phyloP scores from a whole-genome alignment of 2,888 invertebrate genomes.

The Stegana nigrithorax region DNA sequence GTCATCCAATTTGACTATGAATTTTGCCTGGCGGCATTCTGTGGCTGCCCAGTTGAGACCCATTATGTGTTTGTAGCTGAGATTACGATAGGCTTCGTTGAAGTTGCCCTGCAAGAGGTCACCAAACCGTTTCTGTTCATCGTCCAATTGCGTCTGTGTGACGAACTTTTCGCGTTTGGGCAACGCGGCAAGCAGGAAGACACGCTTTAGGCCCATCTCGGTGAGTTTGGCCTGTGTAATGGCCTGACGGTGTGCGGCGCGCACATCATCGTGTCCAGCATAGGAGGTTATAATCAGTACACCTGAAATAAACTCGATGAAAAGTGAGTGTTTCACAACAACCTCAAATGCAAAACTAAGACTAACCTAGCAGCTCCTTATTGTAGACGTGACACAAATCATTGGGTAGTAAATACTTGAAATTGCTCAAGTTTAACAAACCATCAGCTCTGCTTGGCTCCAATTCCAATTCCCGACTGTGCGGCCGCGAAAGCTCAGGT shows the following conservation, averaged over 20 bases:
- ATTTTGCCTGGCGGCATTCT: slow-evolving; percentile 73
- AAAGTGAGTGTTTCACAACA: not conserved
- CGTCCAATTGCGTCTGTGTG: slow-evolving; percentile 72
- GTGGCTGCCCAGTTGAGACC: slow-evolving; percentile 80
- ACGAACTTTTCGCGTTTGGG: slow-evolving; percentile 70
- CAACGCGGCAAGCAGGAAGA: slow-evolving; percentile 78
- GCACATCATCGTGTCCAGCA: slow-evolving; percentile 77
- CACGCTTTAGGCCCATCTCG: slow-evolving; percentile 73
- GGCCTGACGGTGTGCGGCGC: slow-evolving; percentile 78
- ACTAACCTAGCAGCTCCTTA: slow-evolving; percentile 62
- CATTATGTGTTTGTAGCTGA: slow-evolving; percentile 87
- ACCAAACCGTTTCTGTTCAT: slow-evolving; percentile 75
- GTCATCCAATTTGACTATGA: slow-evolving; percentile 84
- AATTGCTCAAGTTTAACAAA: slow-evolving; percentile 58
- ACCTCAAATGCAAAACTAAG: no score
- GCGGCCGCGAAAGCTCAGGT: no score
- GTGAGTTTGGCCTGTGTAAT: slow-evolving; percentile 73
- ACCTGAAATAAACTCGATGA: slow-evolving; percentile 41
- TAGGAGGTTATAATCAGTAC: slow-evolving; percentile 80
- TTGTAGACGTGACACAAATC: slow-evolving; percentile 52
- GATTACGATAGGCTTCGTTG: slow-evolving; percentile 80
- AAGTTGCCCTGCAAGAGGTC: slow-evolving; percentile 84
- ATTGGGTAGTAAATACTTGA: slow-evolving; percentile 56
- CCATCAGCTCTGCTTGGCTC: slow-evolving; percentile 23
- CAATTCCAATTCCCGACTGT: no score